phyloP scores from a whole-genome alignment of 2,888 invertebrate species.

The Anoplius nigerrimus region DNA sequence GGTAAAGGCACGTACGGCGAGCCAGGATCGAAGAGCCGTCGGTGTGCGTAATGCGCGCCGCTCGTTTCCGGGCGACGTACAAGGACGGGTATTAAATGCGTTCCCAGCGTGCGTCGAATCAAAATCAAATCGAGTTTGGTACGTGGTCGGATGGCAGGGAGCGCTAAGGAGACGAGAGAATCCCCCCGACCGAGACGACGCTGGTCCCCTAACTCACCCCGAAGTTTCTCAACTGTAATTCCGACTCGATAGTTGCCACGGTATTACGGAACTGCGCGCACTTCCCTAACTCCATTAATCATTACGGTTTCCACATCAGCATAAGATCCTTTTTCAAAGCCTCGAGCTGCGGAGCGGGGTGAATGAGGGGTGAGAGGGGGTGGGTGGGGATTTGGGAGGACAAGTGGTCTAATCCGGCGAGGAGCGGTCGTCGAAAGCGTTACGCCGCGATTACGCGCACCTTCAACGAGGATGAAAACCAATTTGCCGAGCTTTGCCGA shows the following conservation, averaged over 20 bases:
- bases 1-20: too few species aligned
- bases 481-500: too few species aligned
- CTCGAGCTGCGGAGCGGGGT: too few species aligned
- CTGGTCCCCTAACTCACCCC: conserved; percentile 48
- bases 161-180: conserved; percentile 43
- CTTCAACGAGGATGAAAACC: too few species aligned
- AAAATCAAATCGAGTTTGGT: conserved; percentile 58
- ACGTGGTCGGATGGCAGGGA: conserved; percentile 53
- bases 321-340: conserved; percentile 53
- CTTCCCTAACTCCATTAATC: conserved; percentile 50
- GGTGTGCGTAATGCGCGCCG: too few species aligned
- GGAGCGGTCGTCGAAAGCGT: too few species aligned
- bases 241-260: conserved; percentile 64
- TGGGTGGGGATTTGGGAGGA: neutral
- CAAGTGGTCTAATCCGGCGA: too few species aligned
- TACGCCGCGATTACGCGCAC: too few species aligned
- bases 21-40: too few species aligned
- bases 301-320: conserved; percentile 61
- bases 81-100: conserved; percentile 52
- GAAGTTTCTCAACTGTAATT: conserved; percentile 58
- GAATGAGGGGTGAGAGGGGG: conserved; percentile 38
- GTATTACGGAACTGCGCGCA: conserved; percentile 55
- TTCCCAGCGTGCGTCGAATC: conserved; percentile 56
- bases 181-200: conserved; percentile 42
- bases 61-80: conserved; percentile 4